A percentile compares a stretch with the other conserved stretches of the same genome.
These are phyloP conservation scores for Rhinella marina DNA, from an alignment of 2,797 vertebrate genomes.

Conservation along the genomic window DNA sequence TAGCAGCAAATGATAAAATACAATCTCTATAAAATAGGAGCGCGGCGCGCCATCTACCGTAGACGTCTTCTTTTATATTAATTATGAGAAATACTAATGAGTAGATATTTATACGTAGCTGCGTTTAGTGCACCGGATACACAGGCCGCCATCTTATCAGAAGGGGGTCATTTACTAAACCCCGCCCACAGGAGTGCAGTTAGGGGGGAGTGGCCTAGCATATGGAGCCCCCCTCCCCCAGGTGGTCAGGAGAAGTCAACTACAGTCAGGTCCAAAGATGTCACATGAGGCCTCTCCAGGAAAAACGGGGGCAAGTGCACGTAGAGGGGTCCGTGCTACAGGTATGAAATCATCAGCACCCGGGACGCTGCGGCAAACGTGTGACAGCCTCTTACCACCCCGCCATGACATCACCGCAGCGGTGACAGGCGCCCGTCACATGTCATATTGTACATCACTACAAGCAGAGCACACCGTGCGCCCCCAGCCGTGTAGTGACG, in stretches of 20 bases:
- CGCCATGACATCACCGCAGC: too few species aligned
- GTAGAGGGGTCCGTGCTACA: too few species aligned
- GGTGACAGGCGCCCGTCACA: too few species aligned
- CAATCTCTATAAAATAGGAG: slow-evolving; percentile 6
- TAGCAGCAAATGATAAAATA: slow-evolving; percentile 11
- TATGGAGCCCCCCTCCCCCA: not conserved
- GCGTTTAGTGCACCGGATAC: not conserved
- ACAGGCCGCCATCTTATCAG: not conserved
- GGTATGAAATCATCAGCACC: too few species aligned
- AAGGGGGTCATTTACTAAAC: not conserved
- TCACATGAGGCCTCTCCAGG: not conserved
- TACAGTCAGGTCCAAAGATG: not conserved
- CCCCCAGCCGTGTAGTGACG: too few species aligned
- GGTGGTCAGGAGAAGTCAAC: not conserved
- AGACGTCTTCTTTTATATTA: not conserved
- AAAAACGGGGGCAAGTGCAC: too few species aligned
- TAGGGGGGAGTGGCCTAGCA: not conserved
- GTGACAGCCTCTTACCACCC: too few species aligned
- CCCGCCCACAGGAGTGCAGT: not conserved
- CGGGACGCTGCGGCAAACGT: too few species aligned
- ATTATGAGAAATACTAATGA: not conserved
- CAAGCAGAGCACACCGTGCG: too few species aligned
- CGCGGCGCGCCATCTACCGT: not conserved
- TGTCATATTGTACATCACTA: too few species aligned
- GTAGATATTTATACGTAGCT: not conserved